These are phyloP conservation scores for Euwallacea similis DNA, from an alignment of 1,140 invertebrate species.

Conservation along the genomic window DNA sequence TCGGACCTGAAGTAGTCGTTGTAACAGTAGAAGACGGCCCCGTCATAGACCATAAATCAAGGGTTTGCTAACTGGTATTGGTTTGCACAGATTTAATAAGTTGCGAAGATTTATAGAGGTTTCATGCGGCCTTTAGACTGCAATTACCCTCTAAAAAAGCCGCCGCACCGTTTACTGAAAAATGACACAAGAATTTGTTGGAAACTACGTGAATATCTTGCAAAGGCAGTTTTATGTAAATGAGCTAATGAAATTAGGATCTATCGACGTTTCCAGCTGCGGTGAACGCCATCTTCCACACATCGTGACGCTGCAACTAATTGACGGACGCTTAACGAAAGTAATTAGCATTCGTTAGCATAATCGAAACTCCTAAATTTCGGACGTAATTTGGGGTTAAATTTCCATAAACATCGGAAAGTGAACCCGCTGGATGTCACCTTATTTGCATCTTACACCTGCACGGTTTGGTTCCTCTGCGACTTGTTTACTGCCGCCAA, in stretches of 20 bases:
- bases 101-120: slow-evolving; percentile 5
- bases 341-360: slow-evolving; percentile 35
- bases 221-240: too few relatives aligned
- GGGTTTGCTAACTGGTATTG: slow-evolving; percentile 11
- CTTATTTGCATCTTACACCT: slow-evolving; percentile 39
- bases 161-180: background rate
- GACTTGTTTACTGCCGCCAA: slow-evolving; percentile 35
- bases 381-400: slow-evolving; percentile 28
- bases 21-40: slow-evolving; percentile 9
- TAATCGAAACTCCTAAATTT: slow-evolving; percentile 36
- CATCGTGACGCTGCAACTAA: slow-evolving; percentile 3
- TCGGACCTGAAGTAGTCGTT: background rate
- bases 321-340: slow-evolving; percentile 35
- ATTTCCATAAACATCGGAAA: slow-evolving; percentile 38
- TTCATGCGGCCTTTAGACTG: slow-evolving; percentile 4
- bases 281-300: too few relatives aligned
- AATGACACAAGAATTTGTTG: too few relatives aligned
- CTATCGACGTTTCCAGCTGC: too few relatives aligned
- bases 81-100: slow-evolving; percentile 8
- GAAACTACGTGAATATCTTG: too few relatives aligned
- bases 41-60: slow-evolving; percentile 10
- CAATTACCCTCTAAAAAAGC: slow-evolving; percentile 7
- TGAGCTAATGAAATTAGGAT: too few relatives aligned
- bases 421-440: slow-evolving; percentile 17
- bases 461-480: slow-evolving; percentile 9